Evolutionary conservation across 1,140 invertebrate species (phyloP).

Genomic region (Asobara japonica): DNA sequence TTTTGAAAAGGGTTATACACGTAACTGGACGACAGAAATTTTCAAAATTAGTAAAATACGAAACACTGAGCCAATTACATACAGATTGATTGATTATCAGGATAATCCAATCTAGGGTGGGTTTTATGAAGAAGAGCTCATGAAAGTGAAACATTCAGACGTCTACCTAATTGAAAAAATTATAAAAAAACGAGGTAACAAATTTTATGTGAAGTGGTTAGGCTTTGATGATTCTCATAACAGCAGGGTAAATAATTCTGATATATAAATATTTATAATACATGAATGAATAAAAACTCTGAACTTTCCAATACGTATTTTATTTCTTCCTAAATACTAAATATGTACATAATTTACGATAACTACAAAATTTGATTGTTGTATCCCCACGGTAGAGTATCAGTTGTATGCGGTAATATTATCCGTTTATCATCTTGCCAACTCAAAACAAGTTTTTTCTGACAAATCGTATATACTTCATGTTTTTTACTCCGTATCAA

Average conservation of each 20-base stretch:
- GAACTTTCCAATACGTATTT: too few species aligned
- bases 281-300: neutral
- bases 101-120: too few species aligned
- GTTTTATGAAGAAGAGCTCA: constrained; percentile 23
- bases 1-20: constrained; percentile 19
- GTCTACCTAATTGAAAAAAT: constrained; percentile 28
- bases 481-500: neutral
- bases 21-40: too few species aligned
- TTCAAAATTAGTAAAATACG: too few species aligned
- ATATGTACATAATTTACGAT: too few species aligned
- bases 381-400: constrained; percentile 31
- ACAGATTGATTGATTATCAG: too few species aligned
- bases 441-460: constrained; percentile 19
- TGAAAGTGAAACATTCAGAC: constrained; percentile 18
- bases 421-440: constrained; percentile 10
- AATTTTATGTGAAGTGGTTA: constrained; percentile 23
- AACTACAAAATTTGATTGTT: too few species aligned
- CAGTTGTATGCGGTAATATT: neutral
- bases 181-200: neutral
- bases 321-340: too few species aligned
- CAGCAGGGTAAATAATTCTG: too few species aligned
- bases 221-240: constrained; percentile 22
- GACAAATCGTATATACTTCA: constrained; percentile 16
- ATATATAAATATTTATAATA: too few species aligned
- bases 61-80: too few species aligned